Conservation (phyloP, 2,888 invertebrate species). For the Drosophila buzzatii region DNA sequence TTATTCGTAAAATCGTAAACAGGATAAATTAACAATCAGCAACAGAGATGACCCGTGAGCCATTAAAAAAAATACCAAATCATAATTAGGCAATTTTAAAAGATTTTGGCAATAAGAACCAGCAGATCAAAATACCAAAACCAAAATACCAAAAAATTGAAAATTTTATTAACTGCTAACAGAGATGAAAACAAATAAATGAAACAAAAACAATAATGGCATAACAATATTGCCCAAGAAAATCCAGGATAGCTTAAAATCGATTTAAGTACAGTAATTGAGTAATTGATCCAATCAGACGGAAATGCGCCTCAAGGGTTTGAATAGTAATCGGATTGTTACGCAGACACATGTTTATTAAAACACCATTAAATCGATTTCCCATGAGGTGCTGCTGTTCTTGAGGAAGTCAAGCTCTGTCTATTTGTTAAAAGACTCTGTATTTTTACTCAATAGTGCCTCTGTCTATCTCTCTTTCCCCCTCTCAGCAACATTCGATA, state of each 20-base stretch:
- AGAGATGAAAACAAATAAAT: neutral
- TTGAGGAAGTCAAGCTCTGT: neutral
- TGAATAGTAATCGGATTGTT: neutral
- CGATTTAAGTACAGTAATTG: neutral
- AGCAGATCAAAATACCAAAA: neutral
- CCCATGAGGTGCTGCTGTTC: neutral
- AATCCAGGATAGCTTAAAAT: neutral
- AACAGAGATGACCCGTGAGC: neutral
- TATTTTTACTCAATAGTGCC: too few species aligned
- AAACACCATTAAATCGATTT: slow-evolving; percentile 2
- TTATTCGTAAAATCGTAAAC: too few species aligned
- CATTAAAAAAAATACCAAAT: neutral
- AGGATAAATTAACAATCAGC: neutral
- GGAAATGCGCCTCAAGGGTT: neutral
- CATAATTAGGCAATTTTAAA: neutral
- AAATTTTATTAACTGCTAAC: neutral
- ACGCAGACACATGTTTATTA: neutral
- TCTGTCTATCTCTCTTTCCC: neutral
- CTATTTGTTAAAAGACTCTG: neutral
- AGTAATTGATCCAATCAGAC: slow-evolving; percentile 5
- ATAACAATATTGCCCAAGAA: neutral
- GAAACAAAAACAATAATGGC: neutral
- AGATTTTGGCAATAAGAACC: neutral
- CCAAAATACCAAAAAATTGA: neutral
- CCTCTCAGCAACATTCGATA: neutral